A percentile compares a stretch with the other conserved stretches of the same genome.
phyloP scores from a whole-genome alignment of 2,113 vertebrate genomes.

The Lipophrys pholis region DNA sequence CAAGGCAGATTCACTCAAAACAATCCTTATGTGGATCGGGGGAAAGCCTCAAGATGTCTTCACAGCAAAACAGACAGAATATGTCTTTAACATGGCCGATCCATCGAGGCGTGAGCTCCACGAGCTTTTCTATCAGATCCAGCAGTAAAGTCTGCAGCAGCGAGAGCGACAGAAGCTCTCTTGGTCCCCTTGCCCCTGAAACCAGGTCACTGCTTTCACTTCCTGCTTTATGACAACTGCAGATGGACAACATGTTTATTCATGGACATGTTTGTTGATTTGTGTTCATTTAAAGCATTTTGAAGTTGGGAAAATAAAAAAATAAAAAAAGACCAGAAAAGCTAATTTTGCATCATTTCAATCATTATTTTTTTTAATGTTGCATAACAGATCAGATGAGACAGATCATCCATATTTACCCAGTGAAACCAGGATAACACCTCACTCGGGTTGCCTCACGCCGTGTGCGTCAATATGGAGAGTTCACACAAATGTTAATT shows the following conservation, averaged over 20 bases:
- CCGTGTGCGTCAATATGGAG: conserved; percentile 6
- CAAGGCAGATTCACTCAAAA: not conserved
- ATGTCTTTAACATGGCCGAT: too few species aligned
- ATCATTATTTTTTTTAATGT: conserved; percentile 15
- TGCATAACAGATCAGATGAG: conserved; percentile 23
- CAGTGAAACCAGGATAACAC: too few species aligned
- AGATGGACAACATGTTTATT: too few species aligned
- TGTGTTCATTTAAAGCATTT: not conserved
- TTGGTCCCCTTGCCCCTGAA: too few species aligned
- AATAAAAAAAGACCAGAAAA: conserved; percentile 4
- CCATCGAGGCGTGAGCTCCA: too few species aligned
- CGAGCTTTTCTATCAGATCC: too few species aligned
- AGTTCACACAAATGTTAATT: conserved; percentile 26
- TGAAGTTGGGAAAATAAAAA: not conserved
- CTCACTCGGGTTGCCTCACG: not conserved
- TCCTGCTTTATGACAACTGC: too few species aligned
- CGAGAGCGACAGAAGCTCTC: too few species aligned
- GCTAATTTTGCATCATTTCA: not conserved
- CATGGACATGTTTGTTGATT: conserved; percentile 24
- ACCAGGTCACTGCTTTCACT: too few species aligned
- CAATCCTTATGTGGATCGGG: not conserved
- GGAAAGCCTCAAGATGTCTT: too few species aligned
- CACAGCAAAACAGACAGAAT: too few species aligned
- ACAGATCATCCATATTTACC: conserved; percentile 8
- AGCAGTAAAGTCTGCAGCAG: too few species aligned